Evolutionary conservation across 2,797 vertebrate genomes (phyloP).

Genomic region (Parauchenoglanis ngamensis): DNA sequence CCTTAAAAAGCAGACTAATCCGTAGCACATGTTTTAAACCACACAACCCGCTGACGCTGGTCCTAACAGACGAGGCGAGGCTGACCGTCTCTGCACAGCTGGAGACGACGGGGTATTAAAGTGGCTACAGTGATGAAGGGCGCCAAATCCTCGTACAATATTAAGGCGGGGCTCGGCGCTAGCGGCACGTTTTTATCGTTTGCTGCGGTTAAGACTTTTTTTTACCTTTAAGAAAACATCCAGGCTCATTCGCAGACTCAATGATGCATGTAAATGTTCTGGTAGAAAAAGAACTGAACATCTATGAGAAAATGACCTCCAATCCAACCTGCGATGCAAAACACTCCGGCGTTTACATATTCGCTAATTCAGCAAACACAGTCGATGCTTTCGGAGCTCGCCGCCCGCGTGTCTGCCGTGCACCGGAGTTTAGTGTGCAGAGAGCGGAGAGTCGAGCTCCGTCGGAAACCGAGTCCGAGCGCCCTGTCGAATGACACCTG

Average conservation of each 20-base stretch:
- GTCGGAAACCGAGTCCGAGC: background rate
- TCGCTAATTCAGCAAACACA: background rate
- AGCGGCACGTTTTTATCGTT: too few relatives aligned
- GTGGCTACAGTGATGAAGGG: too few relatives aligned
- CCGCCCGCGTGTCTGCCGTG: background rate
- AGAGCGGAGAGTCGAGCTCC: background rate
- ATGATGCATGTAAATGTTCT: too few relatives aligned
- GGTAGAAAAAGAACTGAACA: too few relatives aligned
- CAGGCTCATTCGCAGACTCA: too few relatives aligned
- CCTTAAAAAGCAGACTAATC: background rate
- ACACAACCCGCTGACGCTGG: background rate
- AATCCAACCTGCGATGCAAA: background rate
- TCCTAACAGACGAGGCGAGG: background rate
- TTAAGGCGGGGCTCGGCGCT: too few relatives aligned
- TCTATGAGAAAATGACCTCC: background rate
- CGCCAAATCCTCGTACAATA: too few relatives aligned
- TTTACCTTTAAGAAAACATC: too few relatives aligned
- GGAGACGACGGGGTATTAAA: background rate
- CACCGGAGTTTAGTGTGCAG: background rate
- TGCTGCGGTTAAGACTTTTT: too few relatives aligned
- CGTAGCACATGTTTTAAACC: background rate
- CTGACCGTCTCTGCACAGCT: background rate
- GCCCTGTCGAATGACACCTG: slow-evolving; percentile 5
- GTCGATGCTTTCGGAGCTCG: background rate
- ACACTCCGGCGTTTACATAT: background rate